These are phyloP conservation scores for Lordiphosa andalusiaca DNA, from an alignment of 2,888 invertebrate species.

Conservation along the genomic window DNA sequence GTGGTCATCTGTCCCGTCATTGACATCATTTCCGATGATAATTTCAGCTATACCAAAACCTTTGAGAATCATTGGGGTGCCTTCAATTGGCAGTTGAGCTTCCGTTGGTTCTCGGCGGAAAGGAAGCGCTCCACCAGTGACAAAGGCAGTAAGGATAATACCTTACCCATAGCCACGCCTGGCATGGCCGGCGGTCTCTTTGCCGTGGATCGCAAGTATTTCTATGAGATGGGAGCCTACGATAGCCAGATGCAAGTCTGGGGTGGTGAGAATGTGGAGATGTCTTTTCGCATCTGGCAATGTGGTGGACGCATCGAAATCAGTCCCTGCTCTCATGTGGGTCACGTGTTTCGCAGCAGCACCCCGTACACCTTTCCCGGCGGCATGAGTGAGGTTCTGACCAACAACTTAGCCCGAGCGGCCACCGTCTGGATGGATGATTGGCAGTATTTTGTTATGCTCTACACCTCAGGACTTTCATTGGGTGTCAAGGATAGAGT, in stretches of 20 bases:
- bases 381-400: constrained; percentile 89
- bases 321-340: constrained; percentile 95
- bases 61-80: constrained; percentile 97
- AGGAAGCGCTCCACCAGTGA: constrained; percentile 45
- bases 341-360: constrained; percentile 94
- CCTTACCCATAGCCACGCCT: constrained; percentile 89
- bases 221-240: constrained; percentile 92
- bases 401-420: constrained; percentile 94
- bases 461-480: constrained; percentile 87
- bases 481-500: constrained; percentile 57
- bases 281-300: constrained; percentile 98
- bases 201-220: constrained; percentile 91
- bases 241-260: constrained; percentile 95
- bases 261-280: constrained; percentile 99
- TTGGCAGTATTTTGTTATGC: constrained; percentile 95
- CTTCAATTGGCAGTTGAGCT: constrained; percentile 98
- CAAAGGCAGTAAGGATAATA: constrained; percentile 81
- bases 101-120: constrained; percentile 80
- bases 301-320: constrained; percentile 96
- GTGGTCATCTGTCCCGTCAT: constrained; percentile 86
- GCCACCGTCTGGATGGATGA: constrained; percentile 99
- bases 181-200: constrained; percentile 96
- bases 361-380: constrained; percentile 98
- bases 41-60: constrained; percentile 95
- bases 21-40: constrained; percentile 97